Base-by-base conservation (phyloP, 2,888 invertebrate species). In the Tinea pellionella region DNA sequence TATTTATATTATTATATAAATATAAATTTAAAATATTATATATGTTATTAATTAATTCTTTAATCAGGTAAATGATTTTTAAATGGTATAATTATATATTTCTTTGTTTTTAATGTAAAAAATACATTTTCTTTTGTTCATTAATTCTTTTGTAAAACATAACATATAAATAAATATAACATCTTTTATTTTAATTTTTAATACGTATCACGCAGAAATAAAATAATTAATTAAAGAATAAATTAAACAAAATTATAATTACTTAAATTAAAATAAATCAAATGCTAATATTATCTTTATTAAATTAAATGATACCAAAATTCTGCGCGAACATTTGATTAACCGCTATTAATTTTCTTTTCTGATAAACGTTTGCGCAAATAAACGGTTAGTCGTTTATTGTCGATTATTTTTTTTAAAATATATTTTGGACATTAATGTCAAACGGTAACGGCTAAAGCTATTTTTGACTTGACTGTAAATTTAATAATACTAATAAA, bases 11-110 rank as follows among this genome's bases (percentile, higher is more conserved):
- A 58, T 32, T 71, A 74, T 81, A 81, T 80, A 81, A 69, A 79
- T 78, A 80, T 77, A 75, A 18, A 69, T 68, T 69, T 75, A 24
- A 55, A 24, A 55, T 55, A 4, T 77, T 74, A 80, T 81, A 77
- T 24, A 24, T 24, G 24, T 24, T 6, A 24, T 24, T 24, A 2
- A 24, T 77, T 78, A 78, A 71, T 76, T 72, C 13, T 51, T 51
- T 81, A 78, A 73, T 83, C 78, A 83, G 80, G 78, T 83, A 80
- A 76, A 84, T 55, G 24, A 29, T 55, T 9, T n/a, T 29, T 19
- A 51, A 3, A 51, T 8, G 3, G 2, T 51, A n/a, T 4, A 16
- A 51, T 47, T 47, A 47, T 24, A 24, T 24, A 24, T 24, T 24
- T 24, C 24, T 24, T 24, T 24, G 7, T 53, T 24, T 29, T 55